A percentile compares a stretch with the other conserved stretches of the same genome.
These are phyloP conservation scores for Lepidocolaptes lacrymiger DNA, from an alignment of 2,797 vertebrate genomes.

Conservation along the genomic window DNA sequence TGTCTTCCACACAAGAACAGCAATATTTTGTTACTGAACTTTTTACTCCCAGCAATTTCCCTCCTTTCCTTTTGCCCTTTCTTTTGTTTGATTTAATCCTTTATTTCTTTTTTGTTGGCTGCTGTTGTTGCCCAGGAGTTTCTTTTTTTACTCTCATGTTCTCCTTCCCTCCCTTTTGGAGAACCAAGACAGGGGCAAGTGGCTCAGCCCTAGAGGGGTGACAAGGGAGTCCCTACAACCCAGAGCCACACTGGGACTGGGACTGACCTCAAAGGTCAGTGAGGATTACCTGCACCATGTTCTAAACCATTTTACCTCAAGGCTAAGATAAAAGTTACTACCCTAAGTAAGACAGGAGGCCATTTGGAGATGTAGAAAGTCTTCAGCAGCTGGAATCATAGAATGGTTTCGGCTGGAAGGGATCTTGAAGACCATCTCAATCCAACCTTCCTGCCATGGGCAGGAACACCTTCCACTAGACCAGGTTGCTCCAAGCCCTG, in stretches of 20 bases:
- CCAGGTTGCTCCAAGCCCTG: neutral
- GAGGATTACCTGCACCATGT: neutral
- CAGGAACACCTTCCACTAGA: accelerated
- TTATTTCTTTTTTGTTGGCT: neutral
- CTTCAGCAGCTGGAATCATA: neutral
- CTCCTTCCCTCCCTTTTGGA: neutral
- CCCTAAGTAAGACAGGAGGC: neutral
- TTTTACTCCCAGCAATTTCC: slow-evolving; percentile 35
- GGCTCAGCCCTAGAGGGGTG: neutral
- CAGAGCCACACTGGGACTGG: neutral
- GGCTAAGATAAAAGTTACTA: neutral
- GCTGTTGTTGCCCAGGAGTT: neutral
- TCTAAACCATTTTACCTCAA: neutral
- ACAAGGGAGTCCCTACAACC: neutral
- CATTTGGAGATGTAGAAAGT: neutral
- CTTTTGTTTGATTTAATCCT: slow-evolving; percentile 33
- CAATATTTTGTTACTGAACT: slow-evolving; percentile 51
- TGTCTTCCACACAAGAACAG: slow-evolving; percentile 48
- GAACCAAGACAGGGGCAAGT: neutral
- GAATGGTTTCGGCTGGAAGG: neutral
- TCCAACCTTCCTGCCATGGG: neutral
- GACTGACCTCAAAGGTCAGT: neutral
- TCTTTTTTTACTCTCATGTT: neutral
- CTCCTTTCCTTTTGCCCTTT: slow-evolving; percentile 41
- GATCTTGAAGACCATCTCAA: neutral